Evolutionary conservation across 2,797 vertebrate genomes (phyloP).

Genomic region (Lacerta agilis): DNA sequence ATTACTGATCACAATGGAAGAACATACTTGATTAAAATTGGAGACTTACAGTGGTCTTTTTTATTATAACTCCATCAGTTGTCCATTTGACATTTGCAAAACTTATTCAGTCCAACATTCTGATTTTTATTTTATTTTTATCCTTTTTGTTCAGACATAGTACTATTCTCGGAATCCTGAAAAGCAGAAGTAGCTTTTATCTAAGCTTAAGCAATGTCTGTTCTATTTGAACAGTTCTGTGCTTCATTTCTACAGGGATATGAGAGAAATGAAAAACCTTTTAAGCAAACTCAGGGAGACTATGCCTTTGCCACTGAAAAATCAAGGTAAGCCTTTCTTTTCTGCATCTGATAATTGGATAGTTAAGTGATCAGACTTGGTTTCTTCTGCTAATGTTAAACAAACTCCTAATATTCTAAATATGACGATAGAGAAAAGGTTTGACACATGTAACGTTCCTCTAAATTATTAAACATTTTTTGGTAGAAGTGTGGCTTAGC

Average conservation of each 20-base stretch:
- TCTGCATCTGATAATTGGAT: background rate
- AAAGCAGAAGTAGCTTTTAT: background rate
- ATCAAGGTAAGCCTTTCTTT: constrained; percentile 87
- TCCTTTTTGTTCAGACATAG: background rate
- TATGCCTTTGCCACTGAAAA: constrained; percentile 99
- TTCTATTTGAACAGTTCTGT: constrained; percentile 50
- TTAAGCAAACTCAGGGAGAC: constrained; percentile 99
- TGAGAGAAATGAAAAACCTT: constrained; percentile 99
- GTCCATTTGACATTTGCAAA: background rate
- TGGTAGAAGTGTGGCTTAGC: background rate
- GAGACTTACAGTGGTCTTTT: background rate
- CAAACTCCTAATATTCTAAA: background rate
- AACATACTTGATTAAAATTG: background rate
- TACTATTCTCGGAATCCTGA: background rate
- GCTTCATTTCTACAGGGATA: constrained; percentile 86
- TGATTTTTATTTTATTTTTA: background rate
- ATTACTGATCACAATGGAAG: constrained; percentile 19
- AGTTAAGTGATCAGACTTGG: background rate
- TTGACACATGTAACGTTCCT: background rate
- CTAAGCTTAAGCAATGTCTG: constrained; percentile 35
- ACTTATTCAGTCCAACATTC: background rate
- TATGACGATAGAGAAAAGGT: background rate
- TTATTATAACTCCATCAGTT: constrained; percentile 2
- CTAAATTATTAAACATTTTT: background rate
- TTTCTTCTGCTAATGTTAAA: background rate